These are phyloP conservation scores for Callipepla squamata DNA, from an alignment of 2,113 vertebrate genomes.

Conservation along the genomic window DNA sequence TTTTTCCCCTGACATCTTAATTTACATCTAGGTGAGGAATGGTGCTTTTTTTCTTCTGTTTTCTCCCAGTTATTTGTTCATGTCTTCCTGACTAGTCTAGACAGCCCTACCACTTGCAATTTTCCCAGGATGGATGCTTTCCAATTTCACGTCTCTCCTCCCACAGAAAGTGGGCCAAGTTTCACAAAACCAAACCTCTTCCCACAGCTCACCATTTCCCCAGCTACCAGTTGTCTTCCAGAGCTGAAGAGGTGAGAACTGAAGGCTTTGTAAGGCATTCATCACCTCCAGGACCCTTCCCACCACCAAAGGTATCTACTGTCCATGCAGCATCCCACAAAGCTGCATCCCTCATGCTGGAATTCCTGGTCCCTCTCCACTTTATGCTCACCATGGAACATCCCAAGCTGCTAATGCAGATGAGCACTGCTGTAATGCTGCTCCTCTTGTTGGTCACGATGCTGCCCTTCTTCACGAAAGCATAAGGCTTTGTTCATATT, in stretches of 20 bases:
- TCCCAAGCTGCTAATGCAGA: not conserved
- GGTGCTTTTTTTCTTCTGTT: not conserved
- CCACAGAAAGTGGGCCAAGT: not conserved
- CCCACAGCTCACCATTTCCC: not conserved
- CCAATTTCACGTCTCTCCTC: slow-evolving; percentile 26
- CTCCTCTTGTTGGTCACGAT: not conserved
- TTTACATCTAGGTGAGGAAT: slow-evolving; percentile 21
- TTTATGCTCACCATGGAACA: rapidly evolving
- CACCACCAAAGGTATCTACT: not conserved
- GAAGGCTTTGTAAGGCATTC: rapidly evolving
- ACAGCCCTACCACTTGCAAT: slow-evolving; percentile 33
- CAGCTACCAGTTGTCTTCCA: not conserved
- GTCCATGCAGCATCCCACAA: not conserved
- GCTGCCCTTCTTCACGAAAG: not conserved
- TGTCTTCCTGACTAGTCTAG: slow-evolving; percentile 55
- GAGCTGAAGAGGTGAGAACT: not conserved
- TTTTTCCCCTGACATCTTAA: not conserved
- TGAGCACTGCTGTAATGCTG: not conserved
- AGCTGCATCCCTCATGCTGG: not conserved
- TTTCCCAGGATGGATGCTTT: not conserved
- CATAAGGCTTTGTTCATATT: not conserved
- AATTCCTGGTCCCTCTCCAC: not conserved
- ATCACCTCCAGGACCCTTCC: not conserved
- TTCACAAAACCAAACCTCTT: slow-evolving; percentile 46
- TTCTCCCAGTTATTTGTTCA: slow-evolving; percentile 15